phyloP scores from a whole-genome alignment of 2,113 vertebrate species.

The Esox niger region DNA sequence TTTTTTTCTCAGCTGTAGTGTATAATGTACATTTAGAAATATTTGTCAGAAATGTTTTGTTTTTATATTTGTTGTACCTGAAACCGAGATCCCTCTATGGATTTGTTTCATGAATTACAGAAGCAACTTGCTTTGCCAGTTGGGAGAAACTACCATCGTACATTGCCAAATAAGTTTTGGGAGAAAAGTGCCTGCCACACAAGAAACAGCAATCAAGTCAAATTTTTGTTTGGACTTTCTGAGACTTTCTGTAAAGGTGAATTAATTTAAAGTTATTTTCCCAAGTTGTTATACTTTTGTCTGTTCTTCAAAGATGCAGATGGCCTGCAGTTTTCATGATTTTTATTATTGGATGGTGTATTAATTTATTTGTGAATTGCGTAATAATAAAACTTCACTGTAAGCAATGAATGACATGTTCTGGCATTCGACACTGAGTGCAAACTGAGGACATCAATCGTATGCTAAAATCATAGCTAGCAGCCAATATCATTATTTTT shows the following conservation, averaged over 20 bases:
- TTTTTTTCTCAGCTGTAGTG: conserved; percentile 40
- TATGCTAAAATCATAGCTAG: no score
- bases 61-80: conserved; percentile 30
- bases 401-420: no score
- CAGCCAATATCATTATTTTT: no score
- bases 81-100: conserved; percentile 23
- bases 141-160: conserved; percentile 6
- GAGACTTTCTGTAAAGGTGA: neutral
- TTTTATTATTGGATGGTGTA: no score
- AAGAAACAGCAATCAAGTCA: conserved; percentile 21
- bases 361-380: no score
- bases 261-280: neutral
- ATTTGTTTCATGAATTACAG: conserved; percentile 7
- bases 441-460: no score
- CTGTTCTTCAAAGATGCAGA: no score
- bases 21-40: conserved; percentile 36
- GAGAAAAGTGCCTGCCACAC: conserved; percentile 32
- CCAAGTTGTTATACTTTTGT: no score
- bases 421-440: no score
- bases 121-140: neutral
- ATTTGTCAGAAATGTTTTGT: conserved; percentile 29
- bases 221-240: conserved; percentile 12
- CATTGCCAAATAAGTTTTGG: conserved; percentile 42
- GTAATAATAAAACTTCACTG: no score
- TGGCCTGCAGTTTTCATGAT: no score